phyloP scores from a whole-genome alignment of 2,797 vertebrate species.

The Pampus argenteus region DNA sequence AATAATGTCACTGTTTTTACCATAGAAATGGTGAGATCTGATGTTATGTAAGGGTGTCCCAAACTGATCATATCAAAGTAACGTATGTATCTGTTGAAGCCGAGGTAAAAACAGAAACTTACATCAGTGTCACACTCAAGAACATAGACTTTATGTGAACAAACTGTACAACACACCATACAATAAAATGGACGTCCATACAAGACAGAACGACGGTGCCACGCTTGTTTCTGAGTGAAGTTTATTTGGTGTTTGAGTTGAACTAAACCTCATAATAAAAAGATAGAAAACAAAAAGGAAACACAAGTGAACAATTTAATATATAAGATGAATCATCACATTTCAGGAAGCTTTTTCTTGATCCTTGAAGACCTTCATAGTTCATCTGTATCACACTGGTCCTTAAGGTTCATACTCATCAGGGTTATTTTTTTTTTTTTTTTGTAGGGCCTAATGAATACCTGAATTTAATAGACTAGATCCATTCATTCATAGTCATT shows the following conservation, averaged over 20 bases:
- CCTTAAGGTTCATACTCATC: conserved; percentile 13
- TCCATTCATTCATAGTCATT: too few relatives aligned
- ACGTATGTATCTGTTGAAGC: conserved; percentile 55
- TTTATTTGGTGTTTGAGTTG: conserved; percentile 33
- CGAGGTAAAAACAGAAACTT: conserved; percentile 37
- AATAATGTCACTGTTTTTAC: conserved; percentile 71
- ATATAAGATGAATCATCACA: not conserved
- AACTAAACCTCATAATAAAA: not conserved
- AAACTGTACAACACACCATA: conserved; percentile 68
- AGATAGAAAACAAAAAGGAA: not conserved
- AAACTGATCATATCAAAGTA: conserved; percentile 63
- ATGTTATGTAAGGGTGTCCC: conserved; percentile 61
- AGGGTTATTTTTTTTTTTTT: too few relatives aligned
- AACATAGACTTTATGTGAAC: conserved; percentile 61
- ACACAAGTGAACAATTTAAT: not conserved
- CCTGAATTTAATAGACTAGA: not conserved
- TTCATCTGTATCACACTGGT: not conserved
- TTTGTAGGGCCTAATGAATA: conserved; percentile 28
- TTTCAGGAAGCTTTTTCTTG: not conserved
- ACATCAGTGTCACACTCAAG: conserved; percentile 57
- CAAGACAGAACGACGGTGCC: conserved; percentile 25
- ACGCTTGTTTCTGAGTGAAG: conserved; percentile 12
- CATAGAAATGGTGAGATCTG: conserved; percentile 58
- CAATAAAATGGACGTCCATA: conserved; percentile 79
- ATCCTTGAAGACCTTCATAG: not conserved